Evolutionary conservation across 2,888 invertebrate species (phyloP).

Genomic region (Coecobrya sp.): DNA sequence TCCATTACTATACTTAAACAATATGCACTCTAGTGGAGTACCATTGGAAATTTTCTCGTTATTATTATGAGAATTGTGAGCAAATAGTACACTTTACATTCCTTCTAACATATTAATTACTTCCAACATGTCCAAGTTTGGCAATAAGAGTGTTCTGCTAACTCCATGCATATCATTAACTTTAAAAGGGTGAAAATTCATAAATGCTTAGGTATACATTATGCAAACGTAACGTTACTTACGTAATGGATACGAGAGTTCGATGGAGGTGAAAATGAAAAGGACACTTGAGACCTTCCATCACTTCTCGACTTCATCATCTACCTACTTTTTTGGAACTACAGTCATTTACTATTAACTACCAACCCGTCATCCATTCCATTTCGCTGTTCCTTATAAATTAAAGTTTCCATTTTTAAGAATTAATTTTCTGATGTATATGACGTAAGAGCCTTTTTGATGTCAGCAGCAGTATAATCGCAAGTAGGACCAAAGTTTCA

Average conservation of each 20-base stretch:
- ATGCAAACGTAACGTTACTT: not conserved
- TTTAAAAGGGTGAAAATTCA: not conserved
- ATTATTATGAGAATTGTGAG: not conserved
- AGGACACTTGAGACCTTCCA: conserved; percentile 57
- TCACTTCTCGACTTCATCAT: conserved; percentile 10
- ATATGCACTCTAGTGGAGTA: not conserved
- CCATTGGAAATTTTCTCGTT: not conserved
- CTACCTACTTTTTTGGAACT: not conserved
- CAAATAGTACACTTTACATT: not conserved
- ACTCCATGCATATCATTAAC: conserved; percentile 70
- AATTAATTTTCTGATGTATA: no score
- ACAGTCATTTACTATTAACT: not conserved
- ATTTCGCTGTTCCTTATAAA: no score
- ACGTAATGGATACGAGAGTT: not conserved
- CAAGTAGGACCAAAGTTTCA: no score
- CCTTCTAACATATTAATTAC: conserved; percentile 55
- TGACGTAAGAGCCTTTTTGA: no score
- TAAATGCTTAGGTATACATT: not conserved
- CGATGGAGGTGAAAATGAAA: conserved; percentile 22
- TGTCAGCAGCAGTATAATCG: no score
- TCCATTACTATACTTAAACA: not conserved
- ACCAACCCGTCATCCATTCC: no score
- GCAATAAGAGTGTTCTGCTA: conserved; percentile 12
- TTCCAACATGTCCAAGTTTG: conserved; percentile 18
- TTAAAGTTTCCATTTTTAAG: no score